Base-by-base conservation (phyloP, 2,797 vertebrate genomes). In the Acomys russatus region DNA sequence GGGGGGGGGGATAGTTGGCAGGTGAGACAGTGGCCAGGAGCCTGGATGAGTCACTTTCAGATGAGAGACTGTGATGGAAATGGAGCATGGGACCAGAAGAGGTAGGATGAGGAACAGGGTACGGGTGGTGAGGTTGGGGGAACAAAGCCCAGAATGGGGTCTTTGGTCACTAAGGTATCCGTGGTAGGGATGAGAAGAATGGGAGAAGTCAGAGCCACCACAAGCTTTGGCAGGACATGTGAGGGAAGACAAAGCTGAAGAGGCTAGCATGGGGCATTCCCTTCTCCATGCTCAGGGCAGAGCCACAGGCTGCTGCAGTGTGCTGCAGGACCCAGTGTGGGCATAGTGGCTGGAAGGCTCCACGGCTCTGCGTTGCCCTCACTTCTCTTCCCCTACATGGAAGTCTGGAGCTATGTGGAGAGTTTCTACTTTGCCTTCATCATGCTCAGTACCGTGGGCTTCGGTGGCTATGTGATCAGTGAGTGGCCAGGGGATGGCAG, bases 401-500 rank as follows among this genome's bases (percentile, higher is more conserved):
- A 99, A 97, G 99, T 98, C 85, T 99, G 99, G 99, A 99, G 98
- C 80, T 99, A 98, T 4, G 96, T 99, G 83, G 98, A 99, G 96
- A 98, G 99, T 49, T 99, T 99, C 97, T 99, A 99, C 98, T 99
- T 99, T 97, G 99, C 99, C 97, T 99, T 99, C 97, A 99, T 99
- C 97, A 99, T 99, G 11, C 99, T 99, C 97, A 99, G 99, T 98
- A 99, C 99, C 74, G 99, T 99, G 78, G 99, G 99, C 83, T 99
- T 99, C 94, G 99, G 99, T 70, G 99, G 99, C 97, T 99, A 99
- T 56, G 99, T 99, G 2, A 99, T 99, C 95, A 99, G 99, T 99
- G 98, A 98, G 98, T 66, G 49, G 10, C 9, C 78, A 23, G 15
- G 15, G 35, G 61, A 0, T 8, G 87, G 28, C 0, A 0, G 44